Percentiles rank a stretch among this genome's conserved stretches.
These are phyloP conservation scores for Drosophila lowei DNA, from an alignment of 1,140 invertebrate genomes.

Conservation along the genomic window DNA sequence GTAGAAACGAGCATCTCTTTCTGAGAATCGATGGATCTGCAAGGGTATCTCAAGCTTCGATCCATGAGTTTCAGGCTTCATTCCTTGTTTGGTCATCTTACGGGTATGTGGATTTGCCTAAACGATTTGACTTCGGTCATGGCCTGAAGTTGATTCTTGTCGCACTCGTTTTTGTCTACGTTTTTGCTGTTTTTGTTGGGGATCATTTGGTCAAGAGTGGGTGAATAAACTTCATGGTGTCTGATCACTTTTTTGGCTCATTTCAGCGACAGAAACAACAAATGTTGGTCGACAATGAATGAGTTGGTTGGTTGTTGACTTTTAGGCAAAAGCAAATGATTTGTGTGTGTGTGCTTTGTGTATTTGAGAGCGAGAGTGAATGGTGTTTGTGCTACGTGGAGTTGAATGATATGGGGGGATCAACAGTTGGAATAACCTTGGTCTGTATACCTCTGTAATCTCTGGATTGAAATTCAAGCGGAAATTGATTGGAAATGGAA, in stretches of 20 bases:
- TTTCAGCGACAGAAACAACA: constrained; percentile 29
- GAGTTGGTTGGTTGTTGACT: constrained; percentile 60
- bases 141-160: constrained; percentile 43
- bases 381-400: constrained; percentile 42
- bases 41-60: not conserved
- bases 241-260: constrained; percentile 35
- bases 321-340: constrained; percentile 36
- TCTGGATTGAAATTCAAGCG: not conserved
- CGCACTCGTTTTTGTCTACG: constrained; percentile 39
- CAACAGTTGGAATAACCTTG: constrained; percentile 54
- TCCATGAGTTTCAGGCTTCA: too few species aligned
- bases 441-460: not conserved
- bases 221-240: constrained; percentile 73
- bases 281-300: constrained; percentile 70
- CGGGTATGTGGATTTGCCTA: constrained; percentile 29
- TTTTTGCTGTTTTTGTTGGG: constrained; percentile 28
- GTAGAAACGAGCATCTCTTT: constrained; percentile 1
- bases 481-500: not conserved
- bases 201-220: constrained; percentile 54
- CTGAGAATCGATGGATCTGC: constrained; percentile 4
- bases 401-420: constrained; percentile 33
- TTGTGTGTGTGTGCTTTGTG: not conserved
- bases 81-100: constrained; percentile 39
- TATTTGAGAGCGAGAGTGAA: constrained; percentile 66
- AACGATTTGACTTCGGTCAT: constrained; percentile 32